Evolutionary conservation across 2,113 vertebrate species (phyloP).

Genomic region (Porphyrio hochstetteri): DNA sequence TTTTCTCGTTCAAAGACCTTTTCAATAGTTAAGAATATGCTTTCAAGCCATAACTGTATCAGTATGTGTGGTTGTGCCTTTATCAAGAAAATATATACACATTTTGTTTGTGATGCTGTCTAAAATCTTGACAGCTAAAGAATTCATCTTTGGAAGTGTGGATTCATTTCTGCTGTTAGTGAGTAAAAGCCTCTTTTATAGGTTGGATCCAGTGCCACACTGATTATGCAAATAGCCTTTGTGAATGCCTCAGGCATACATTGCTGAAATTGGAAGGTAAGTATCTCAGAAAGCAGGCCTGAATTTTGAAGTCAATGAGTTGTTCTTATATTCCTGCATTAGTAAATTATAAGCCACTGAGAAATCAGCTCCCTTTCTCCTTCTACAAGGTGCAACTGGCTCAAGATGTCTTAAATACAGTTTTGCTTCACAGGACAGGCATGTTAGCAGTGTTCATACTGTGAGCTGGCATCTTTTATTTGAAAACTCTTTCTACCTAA

Average conservation of each 20-base stretch:
- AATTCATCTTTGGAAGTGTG: slow-evolving; percentile 66
- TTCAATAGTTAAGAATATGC: slow-evolving; percentile 72
- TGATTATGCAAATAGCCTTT: slow-evolving; percentile 61
- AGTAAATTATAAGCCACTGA: slow-evolving; percentile 45
- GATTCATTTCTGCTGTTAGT: slow-evolving; percentile 37
- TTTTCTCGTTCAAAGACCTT: slow-evolving; percentile 72
- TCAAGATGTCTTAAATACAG: neutral
- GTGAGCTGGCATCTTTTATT: neutral
- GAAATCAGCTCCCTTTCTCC: neutral
- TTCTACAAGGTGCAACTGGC: neutral
- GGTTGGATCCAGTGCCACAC: slow-evolving; percentile 53
- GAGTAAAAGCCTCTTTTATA: slow-evolving; percentile 56
- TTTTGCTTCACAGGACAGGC: neutral
- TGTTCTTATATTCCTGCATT: slow-evolving; percentile 41
- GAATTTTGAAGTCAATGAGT: slow-evolving; percentile 27
- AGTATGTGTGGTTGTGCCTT: slow-evolving; percentile 56
- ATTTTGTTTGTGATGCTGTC: slow-evolving; percentile 71
- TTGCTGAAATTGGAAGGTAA: slow-evolving; percentile 58
- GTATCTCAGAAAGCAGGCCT: slow-evolving; percentile 44
- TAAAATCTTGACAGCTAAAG: slow-evolving; percentile 70
- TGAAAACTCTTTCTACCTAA: neutral
- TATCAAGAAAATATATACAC: slow-evolving; percentile 63
- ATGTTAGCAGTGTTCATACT: neutral
- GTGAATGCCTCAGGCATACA: slow-evolving; percentile 48
- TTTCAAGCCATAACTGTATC: slow-evolving; percentile 73